Evolutionary conservation across 2,888 invertebrate species (phyloP).

Genomic region (Drosophila melanosoma): DNA sequence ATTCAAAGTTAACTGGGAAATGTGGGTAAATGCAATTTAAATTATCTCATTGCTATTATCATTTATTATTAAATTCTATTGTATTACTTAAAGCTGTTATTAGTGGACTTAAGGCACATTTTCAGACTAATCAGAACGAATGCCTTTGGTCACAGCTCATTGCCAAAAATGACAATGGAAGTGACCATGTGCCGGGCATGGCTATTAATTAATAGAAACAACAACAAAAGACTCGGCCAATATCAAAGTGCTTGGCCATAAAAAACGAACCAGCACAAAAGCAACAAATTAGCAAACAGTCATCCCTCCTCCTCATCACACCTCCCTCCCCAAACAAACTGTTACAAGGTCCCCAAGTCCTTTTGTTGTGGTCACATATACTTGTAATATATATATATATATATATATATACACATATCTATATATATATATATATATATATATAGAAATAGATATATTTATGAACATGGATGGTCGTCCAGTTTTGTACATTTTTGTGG

Average conservation of each 20-base stretch:
- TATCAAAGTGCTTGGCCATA: slow-evolving; percentile 39
- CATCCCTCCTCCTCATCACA: slow-evolving; percentile 21
- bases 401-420: slow-evolving; percentile 8
- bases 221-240: slow-evolving; percentile 42
- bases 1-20: neutral
- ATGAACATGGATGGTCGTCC: neutral
- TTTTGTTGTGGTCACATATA: slow-evolving; percentile 61
- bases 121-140: slow-evolving; percentile 63
- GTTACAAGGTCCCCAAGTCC: slow-evolving; percentile 72
- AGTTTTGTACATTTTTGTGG: slow-evolving; percentile 16
- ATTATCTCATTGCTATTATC: neutral
- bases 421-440: slow-evolving; percentile 5
- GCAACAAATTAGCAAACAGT: slow-evolving; percentile 76
- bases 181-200: slow-evolving; percentile 48
- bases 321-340: slow-evolving; percentile 39
- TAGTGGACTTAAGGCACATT: slow-evolving; percentile 20
- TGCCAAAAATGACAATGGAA: slow-evolving; percentile 67
- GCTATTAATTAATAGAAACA: slow-evolving; percentile 62
- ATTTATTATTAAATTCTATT: neutral
- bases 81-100: neutral
- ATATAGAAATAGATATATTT: slow-evolving; percentile 7
- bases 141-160: slow-evolving; percentile 59
- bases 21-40: neutral
- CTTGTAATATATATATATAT: slow-evolving; percentile 1
- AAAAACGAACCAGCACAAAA: slow-evolving; percentile 49